phyloP scores from a whole-genome alignment of 2,888 invertebrate species.

The Tachina lurida region DNA sequence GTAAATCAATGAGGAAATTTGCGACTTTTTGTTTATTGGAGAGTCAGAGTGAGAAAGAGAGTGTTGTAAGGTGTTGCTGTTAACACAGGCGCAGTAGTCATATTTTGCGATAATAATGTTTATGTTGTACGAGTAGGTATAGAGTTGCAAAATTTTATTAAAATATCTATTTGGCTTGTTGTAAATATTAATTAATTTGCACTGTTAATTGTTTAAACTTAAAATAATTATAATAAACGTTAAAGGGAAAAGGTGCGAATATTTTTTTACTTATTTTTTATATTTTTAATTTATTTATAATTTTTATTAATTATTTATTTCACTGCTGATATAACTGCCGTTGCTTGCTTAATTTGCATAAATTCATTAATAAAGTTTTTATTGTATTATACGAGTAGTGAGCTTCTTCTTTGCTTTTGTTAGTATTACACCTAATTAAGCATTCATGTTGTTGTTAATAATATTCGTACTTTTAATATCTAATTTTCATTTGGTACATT shows the following conservation, averaged over 20 bases:
- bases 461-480: conserved; percentile 8
- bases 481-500: conserved; percentile 50
- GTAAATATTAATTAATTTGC: conserved; percentile 49
- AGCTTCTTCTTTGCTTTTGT: conserved; percentile 24
- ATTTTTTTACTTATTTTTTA: background rate
- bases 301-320: conserved; percentile 28
- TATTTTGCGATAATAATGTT: background rate
- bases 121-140: background rate
- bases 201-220: conserved; percentile 55
- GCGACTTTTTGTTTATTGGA: background rate
- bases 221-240: conserved; percentile 43
- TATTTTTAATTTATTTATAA: conserved; percentile 37
- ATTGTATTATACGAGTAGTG: background rate
- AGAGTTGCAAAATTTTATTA: background rate
- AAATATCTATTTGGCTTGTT: background rate
- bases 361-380: conserved; percentile 53
- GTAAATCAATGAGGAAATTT: background rate
- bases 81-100: conserved; percentile 30
- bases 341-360: conserved; percentile 25
- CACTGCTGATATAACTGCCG: conserved; percentile 27
- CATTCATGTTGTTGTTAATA: conserved; percentile 33
- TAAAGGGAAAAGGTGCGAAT: background rate
- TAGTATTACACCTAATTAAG: conserved; percentile 54
- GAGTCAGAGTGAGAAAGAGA: conserved; percentile 22
- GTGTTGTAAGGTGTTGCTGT: background rate